A percentile compares a stretch with the other conserved stretches of the same genome.
Evolutionary conservation across 2,888 invertebrate genomes (phyloP).

Genomic region (Limnephilus auricula): DNA sequence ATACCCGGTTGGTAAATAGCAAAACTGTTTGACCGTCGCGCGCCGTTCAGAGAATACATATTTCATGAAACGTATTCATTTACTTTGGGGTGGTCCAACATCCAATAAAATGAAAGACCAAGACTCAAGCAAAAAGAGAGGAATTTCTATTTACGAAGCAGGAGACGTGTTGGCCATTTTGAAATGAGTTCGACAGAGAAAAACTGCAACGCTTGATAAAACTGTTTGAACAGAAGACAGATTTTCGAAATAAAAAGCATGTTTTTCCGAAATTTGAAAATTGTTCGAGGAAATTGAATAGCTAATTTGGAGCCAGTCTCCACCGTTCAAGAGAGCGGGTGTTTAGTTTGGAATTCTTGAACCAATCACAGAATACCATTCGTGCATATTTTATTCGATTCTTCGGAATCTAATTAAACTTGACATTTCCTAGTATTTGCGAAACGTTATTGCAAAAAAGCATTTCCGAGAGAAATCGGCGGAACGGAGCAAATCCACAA

Average conservation of each 20-base stretch:
- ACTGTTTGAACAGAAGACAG: constrained; percentile 49
- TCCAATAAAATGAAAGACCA: constrained; percentile 49
- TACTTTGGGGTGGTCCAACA: constrained; percentile 47
- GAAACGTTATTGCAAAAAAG: constrained; percentile 33
- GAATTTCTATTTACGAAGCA: constrained; percentile 45
- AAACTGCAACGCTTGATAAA: constrained; percentile 49
- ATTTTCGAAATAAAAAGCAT: constrained; percentile 13
- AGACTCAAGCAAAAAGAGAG: constrained; percentile 30
- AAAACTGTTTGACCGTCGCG: constrained; percentile 56
- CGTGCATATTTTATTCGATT: constrained; percentile 58
- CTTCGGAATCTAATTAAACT: constrained; percentile 51
- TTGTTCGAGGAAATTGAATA: constrained; percentile 48
- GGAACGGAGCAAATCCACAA: background rate
- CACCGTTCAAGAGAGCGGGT: constrained; percentile 21
- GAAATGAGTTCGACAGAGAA: constrained; percentile 48
- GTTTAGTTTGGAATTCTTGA: constrained; percentile 48
- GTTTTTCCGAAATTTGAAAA: constrained; percentile 25
- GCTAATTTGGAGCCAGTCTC: constrained; percentile 46
- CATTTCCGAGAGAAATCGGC: background rate
- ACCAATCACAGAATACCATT: constrained; percentile 57
- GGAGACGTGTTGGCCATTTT: constrained; percentile 51
- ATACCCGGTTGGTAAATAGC: constrained; percentile 54
- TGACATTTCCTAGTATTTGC: constrained; percentile 46
- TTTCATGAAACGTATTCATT: constrained; percentile 61
- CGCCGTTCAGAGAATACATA: constrained; percentile 57